phyloP scores from a whole-genome alignment of 1,140 invertebrate species.

The Tetraneura akinire region DNA sequence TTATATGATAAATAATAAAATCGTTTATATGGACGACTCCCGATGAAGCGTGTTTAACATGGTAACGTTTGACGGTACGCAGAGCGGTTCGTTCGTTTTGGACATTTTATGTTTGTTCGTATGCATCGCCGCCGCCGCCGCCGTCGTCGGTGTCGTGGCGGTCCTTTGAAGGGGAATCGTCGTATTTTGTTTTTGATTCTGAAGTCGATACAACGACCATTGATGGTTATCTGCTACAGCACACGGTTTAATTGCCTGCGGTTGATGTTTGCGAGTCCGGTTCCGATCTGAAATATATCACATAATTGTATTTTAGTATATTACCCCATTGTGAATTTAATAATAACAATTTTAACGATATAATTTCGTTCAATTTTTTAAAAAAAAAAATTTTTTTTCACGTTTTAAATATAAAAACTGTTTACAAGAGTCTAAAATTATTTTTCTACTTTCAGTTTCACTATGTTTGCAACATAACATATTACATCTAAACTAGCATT shows the following conservation, averaged over 20 bases:
- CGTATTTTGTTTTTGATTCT: not conserved
- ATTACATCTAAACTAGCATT: too few relatives aligned
- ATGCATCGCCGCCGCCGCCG: not conserved
- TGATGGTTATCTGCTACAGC: not conserved
- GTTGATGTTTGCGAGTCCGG: not conserved
- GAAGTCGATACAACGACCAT: not conserved
- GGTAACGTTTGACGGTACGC: not conserved
- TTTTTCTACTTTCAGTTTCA: too few relatives aligned
- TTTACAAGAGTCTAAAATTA: too few relatives aligned
- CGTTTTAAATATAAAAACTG: not conserved
- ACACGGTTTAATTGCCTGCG: not conserved
- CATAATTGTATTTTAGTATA: too few relatives aligned
- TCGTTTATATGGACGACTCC: slow-evolving; percentile 13
- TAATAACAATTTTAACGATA: not conserved
- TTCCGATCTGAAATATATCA: not conserved
- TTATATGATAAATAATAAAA: too few relatives aligned
- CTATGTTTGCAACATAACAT: too few relatives aligned
- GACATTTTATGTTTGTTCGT: not conserved
- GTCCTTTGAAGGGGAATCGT: not conserved
- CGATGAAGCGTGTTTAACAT: slow-evolving; percentile 7
- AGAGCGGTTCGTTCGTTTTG: not conserved
- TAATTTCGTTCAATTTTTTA: not conserved
- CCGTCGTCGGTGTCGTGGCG: not conserved
- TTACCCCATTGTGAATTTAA: too few relatives aligned
- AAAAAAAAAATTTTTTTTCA: not conserved